Conservation (phyloP, 2,888 invertebrate genomes). For the Merodon equestris region DNA sequence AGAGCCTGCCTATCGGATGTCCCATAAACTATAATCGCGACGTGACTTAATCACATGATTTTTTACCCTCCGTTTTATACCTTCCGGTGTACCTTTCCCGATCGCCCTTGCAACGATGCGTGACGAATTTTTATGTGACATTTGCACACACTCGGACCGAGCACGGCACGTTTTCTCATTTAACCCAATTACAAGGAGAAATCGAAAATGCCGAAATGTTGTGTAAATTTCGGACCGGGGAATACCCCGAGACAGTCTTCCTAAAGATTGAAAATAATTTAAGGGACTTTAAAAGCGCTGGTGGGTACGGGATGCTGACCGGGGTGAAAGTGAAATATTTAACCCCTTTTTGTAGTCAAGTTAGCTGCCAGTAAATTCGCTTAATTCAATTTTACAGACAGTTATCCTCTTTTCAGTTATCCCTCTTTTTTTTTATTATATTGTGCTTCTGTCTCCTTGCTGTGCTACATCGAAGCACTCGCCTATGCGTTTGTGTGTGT, state of each 20-base stretch:
- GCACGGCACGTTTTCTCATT: constrained; percentile 35
- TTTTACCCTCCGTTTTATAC: neutral
- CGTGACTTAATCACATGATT: constrained; percentile 46
- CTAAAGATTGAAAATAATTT: neutral
- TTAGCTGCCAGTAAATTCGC: constrained; percentile 37
- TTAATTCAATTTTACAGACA: constrained; percentile 53
- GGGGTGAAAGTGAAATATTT: constrained; percentile 1
- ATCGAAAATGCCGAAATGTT: constrained; percentile 17
- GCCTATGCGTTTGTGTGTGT: no score
- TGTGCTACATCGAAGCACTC: no score
- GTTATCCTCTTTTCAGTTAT: constrained; percentile 16
- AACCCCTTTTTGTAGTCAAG: constrained; percentile 28
- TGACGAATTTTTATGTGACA: constrained; percentile 5
- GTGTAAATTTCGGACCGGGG: no score
- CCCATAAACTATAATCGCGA: constrained; percentile 23
- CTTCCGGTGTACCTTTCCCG: no score
- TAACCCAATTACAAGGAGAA: constrained; percentile 30
- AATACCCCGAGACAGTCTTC: neutral
- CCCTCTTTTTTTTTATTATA: no score
- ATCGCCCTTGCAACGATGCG: constrained; percentile 13
- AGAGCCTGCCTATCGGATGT: no score
- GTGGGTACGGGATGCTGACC: no score
- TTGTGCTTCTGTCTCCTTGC: no score
- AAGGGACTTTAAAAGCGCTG: no score
- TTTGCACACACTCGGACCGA: no score